These are phyloP conservation scores for Creontiades dilutus DNA, from an alignment of 2,888 invertebrate genomes.

Conservation along the genomic window DNA sequence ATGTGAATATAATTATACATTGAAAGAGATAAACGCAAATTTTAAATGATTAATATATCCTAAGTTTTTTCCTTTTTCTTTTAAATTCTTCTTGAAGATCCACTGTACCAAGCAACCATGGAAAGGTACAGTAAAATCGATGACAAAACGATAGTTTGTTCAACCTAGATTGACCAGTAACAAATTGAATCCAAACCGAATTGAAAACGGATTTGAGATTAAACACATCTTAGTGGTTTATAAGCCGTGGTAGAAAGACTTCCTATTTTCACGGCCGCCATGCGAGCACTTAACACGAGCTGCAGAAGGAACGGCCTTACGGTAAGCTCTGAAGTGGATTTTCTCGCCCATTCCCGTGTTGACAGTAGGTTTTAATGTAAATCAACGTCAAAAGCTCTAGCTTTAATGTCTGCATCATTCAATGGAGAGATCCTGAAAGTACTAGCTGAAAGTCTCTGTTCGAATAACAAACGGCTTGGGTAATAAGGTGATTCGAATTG, in stretches of 20 bases:
- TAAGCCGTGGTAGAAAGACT: not conserved
- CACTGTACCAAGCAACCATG: too few relatives aligned
- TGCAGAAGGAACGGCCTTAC: not conserved
- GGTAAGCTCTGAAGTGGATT: constrained; percentile 2
- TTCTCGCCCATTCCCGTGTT: constrained; percentile 18
- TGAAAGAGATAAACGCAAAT: too few relatives aligned
- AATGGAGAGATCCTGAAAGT: not conserved
- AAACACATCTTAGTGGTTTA: constrained; percentile 30
- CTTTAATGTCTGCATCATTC: constrained; percentile 15
- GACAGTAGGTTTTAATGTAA: constrained; percentile 13
- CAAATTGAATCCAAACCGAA: not conserved
- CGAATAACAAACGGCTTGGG: not conserved
- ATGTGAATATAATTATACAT: too few relatives aligned
- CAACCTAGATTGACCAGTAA: too few relatives aligned
- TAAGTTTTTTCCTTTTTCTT: too few relatives aligned
- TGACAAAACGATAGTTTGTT: too few relatives aligned
- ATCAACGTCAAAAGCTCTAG: constrained; percentile 27
- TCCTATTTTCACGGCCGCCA: not conserved
- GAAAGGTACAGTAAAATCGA: too few relatives aligned
- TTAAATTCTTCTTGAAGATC: too few relatives aligned
- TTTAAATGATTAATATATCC: too few relatives aligned
- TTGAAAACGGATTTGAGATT: not conserved
- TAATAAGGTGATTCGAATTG: too few relatives aligned
- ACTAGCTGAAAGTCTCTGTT: not conserved
- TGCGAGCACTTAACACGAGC: not conserved